Evolutionary conservation across 30 jellyfish, hydroid and myxozoan genomes (phyloP), one percentile per base, ranked within the genome.

Genomic region (Phacellophora camtschatica): DNA sequence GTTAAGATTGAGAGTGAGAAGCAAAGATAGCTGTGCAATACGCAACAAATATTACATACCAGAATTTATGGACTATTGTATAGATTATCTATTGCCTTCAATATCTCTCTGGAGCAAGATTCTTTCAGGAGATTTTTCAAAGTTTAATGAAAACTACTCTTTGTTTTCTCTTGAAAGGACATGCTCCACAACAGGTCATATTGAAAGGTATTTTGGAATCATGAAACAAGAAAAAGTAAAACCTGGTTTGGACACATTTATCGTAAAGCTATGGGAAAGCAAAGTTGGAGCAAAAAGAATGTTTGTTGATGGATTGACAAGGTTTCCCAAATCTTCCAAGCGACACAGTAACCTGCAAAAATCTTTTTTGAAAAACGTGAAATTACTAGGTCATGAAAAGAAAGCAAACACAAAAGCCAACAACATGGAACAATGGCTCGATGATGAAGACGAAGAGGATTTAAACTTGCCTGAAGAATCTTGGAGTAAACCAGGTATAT

Each of bases 41-140:
- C 13, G 18, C 22, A 54, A 54, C 9, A 54, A 54, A 32, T 54
- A 54, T 54, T 24, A 54, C 69, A 54, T 13, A 2, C 69, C 69
- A 2, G 69, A 54, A 54, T 54, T 54, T 32, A 54, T 54, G 69
- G 69, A 59, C 46, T 20, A 59, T 59, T 59, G 74, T 10, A 3
- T 59, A 7, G 18, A 27, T 2, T 59, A 59, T 31, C 43, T 59
- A 23, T 34, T 59, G 43, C 74, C 74, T 9, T 59, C 74, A n/a
- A 59, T 59, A 2, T 45, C 48, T 1, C 74, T 59, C 10, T 59
- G 74, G 74, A 59, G 74, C 48, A 59, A 49, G 19, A 20, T 59
- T 22, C 45, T 59, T 0, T 45, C 25, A 22, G 74, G 74, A 31
- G 74, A 59, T 3, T 59, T 59, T 25, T 0, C 74, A 0, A 30